These are phyloP conservation scores for Lucinisca nassula DNA, from an alignment of 2,888 invertebrate species.

Conservation along the genomic window DNA sequence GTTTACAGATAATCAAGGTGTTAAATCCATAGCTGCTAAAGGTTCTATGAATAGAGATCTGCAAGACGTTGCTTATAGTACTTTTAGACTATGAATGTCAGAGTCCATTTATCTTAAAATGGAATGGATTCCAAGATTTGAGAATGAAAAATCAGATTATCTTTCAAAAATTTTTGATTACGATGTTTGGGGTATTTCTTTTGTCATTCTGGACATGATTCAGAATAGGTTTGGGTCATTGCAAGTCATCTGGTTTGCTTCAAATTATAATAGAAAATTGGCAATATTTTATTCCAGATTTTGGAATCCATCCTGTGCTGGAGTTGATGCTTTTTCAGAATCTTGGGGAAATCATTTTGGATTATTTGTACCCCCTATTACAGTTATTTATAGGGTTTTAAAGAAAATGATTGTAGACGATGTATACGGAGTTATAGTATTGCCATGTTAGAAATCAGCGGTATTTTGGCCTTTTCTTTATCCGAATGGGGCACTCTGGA, in stretches of 20 bases:
- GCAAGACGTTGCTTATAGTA: constrained; percentile 36
- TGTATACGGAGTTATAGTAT: constrained; percentile 19
- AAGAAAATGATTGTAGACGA: constrained; percentile 26
- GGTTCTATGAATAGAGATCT: constrained; percentile 57
- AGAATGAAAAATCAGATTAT: constrained; percentile 54
- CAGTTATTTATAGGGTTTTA: constrained; percentile 3
- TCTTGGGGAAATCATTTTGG: constrained; percentile 32
- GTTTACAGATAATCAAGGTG: constrained; percentile 60
- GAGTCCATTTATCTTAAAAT: constrained; percentile 31
- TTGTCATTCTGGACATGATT: constrained; percentile 19
- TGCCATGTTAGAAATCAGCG: constrained; percentile 43
- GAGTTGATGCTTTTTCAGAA: constrained; percentile 43
- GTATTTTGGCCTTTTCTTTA: constrained; percentile 39
- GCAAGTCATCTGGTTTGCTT: constrained; percentile 52
- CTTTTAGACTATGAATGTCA: constrained; percentile 30
- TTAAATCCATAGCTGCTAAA: constrained; percentile 43
- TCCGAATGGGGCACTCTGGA: background rate
- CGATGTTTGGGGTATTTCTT: constrained; percentile 60
- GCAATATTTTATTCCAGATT: constrained; percentile 42
- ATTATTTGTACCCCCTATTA: constrained; percentile 39
- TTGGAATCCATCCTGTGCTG: constrained; percentile 39
- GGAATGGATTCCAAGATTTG: constrained; percentile 55
- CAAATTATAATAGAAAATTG: constrained; percentile 34
- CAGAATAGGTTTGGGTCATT: constrained; percentile 14
- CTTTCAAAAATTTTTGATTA: constrained; percentile 42